Conservation (phyloP, 1,140 invertebrate species). For the Leptonema lineaticorne region DNA sequence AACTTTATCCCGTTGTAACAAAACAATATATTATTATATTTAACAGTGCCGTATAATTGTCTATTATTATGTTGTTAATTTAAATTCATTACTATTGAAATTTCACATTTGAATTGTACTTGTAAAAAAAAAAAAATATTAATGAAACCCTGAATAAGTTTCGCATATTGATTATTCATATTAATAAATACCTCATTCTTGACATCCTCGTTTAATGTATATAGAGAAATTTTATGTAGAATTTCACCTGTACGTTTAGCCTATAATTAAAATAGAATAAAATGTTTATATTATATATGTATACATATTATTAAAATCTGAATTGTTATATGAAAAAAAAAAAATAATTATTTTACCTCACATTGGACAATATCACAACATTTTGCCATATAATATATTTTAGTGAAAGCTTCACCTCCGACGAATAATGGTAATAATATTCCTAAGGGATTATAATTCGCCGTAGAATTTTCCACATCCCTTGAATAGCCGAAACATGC, state of each 20-base stretch:
- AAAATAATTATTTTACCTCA: conserved; percentile 8
- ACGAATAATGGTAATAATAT: conserved; percentile 16
- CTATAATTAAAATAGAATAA: conserved; percentile 19
- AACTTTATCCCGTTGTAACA: too few species aligned
- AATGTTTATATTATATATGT: not conserved
- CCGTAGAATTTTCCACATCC: conserved; percentile 11
- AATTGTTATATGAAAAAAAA: not conserved
- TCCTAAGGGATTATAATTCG: not conserved
- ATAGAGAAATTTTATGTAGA: conserved; percentile 27
- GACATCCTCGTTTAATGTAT: conserved; percentile 21
- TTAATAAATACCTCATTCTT: conserved; percentile 21
- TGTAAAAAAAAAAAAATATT: too few species aligned
- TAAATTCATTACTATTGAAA: too few species aligned
- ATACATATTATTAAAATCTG: not conserved
- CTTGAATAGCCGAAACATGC: conserved; percentile 20
- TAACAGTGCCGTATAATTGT: too few species aligned
- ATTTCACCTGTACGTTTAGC: conserved; percentile 16
- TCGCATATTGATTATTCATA: too few species aligned
- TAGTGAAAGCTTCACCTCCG: conserved; percentile 11
- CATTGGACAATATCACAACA: conserved; percentile 6
- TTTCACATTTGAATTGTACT: too few species aligned
- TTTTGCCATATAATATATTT: conserved; percentile 20
- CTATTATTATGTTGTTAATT: too few species aligned
- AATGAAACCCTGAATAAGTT: too few species aligned
- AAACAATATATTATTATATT: too few species aligned